Conservation (phyloP, 2,888 invertebrate species). For the Polymixis lichenea region DNA sequence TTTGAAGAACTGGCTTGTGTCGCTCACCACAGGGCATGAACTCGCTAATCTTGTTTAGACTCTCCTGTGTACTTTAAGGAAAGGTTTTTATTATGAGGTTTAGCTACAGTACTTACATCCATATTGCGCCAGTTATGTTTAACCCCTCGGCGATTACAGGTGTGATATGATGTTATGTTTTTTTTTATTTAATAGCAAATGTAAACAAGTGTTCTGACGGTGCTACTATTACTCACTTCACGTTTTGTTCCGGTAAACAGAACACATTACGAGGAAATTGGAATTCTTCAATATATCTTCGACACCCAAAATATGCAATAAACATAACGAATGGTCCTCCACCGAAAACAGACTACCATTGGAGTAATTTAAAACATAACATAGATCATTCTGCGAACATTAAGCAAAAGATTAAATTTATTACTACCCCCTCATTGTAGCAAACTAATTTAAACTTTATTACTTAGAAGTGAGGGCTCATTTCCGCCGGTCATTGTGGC, state of each 20-base stretch:
- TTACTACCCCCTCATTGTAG: constrained; percentile 36
- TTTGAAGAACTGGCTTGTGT: not conserved
- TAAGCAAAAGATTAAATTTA: constrained; percentile 69
- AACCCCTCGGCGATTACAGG: no score
- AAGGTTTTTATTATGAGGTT: no score
- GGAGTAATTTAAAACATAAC: constrained; percentile 54
- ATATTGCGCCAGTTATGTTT: no score
- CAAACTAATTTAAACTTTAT: constrained; percentile 54
- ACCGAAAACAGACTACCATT: constrained; percentile 27
- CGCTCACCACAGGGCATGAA: not conserved
- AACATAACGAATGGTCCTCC: constrained; percentile 37
- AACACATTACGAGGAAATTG: constrained; percentile 30
- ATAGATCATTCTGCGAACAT: constrained; percentile 60
- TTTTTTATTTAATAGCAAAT: not conserved
- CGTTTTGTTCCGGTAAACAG: not conserved
- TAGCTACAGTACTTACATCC: no score
- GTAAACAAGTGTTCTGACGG: not conserved
- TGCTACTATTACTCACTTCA: no score
- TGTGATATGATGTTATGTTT: no score
- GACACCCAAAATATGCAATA: constrained; percentile 49
- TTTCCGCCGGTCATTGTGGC: constrained; percentile 28
- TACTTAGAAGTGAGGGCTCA: constrained; percentile 30
- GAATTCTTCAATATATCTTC: constrained; percentile 40
- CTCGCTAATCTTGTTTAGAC: not conserved
- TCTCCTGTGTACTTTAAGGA: not conserved